A percentile compares a stretch with the other conserved stretches of the same genome.
These are phyloP conservation scores for Lomographa bimaculata DNA, from an alignment of 2,888 invertebrate species.

Conservation along the genomic window DNA sequence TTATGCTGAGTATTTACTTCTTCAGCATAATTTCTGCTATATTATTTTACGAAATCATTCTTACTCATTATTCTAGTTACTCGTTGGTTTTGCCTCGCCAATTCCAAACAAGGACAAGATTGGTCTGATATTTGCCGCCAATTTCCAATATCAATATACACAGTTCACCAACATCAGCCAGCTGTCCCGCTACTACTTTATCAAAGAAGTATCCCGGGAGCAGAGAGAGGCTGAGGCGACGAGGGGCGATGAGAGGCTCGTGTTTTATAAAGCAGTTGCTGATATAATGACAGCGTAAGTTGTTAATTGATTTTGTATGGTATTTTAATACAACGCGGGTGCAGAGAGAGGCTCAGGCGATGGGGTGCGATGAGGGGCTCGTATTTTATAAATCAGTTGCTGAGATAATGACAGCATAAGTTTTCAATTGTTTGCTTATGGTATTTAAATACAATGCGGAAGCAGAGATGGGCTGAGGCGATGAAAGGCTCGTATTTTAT, in stretches of 20 bases:
- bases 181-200: slow-evolving; percentile 74
- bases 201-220: slow-evolving; percentile 63
- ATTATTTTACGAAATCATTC: too few species aligned
- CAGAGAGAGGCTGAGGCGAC: slow-evolving; percentile 53
- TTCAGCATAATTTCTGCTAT: too few species aligned
- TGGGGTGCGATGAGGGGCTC: slow-evolving; percentile 59
- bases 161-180: slow-evolving; percentile 77
- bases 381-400: slow-evolving; percentile 51
- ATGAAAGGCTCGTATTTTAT: slow-evolving; percentile 66
- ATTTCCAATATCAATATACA: slow-evolving; percentile 86
- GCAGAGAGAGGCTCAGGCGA: slow-evolving; percentile 52
- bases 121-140: slow-evolving; percentile 80
- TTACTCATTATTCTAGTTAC: slow-evolving; percentile 76
- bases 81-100: slow-evolving; percentile 84
- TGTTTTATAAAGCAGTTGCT: slow-evolving; percentile 51
- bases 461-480: slow-evolving; percentile 55
- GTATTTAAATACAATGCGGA: slow-evolving; percentile 45
- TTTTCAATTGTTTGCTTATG: background rate
- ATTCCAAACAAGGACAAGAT: slow-evolving; percentile 78
- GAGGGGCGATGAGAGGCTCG: slow-evolving; percentile 59
- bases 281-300: slow-evolving; percentile 21
- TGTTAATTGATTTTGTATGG: too few species aligned
- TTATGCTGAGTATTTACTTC: too few species aligned
- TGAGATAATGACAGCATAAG: slow-evolving; percentile 20
- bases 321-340: slow-evolving; percentile 50